phyloP scores from a whole-genome alignment of 1,140 invertebrate genomes.

The Laupala kohalensis region DNA sequence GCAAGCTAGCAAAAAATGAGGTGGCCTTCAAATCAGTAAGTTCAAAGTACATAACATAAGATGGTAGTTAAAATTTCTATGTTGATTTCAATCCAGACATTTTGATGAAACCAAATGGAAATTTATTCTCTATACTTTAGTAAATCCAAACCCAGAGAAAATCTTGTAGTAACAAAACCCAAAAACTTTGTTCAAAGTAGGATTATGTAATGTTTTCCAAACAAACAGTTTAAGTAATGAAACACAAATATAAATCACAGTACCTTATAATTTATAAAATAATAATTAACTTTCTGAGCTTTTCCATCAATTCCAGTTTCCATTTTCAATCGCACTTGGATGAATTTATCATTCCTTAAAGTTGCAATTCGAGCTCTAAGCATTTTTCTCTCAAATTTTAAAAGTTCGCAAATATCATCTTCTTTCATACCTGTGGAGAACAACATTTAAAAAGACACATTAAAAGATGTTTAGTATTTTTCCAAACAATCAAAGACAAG shows the following conservation, averaged over 20 bases:
- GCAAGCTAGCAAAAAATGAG: too few relatives aligned
- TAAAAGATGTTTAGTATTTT: too few relatives aligned
- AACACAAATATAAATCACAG: background rate
- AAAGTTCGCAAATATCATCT: conserved; percentile 84
- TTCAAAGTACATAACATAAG: too few relatives aligned
- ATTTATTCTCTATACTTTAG: background rate
- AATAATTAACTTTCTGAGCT: conserved; percentile 93
- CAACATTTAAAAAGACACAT: too few relatives aligned
- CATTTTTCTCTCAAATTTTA: conserved; percentile 93
- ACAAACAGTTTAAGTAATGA: background rate
- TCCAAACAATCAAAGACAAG: too few relatives aligned
- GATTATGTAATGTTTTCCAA: background rate
- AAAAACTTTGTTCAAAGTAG: background rate
- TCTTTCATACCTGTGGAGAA: conserved; percentile 94
- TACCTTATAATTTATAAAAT: conserved; percentile 92
- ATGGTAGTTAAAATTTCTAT: too few relatives aligned
- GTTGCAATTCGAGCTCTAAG: conserved; percentile 72
- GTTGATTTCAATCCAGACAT: too few relatives aligned
- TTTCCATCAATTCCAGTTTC: conserved; percentile 92
- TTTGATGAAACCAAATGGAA: too few relatives aligned
- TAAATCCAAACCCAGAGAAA: background rate
- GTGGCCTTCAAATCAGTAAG: too few relatives aligned
- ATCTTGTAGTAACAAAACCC: background rate
- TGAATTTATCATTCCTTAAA: conserved; percentile 84
- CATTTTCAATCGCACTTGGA: conserved; percentile 84